These are phyloP conservation scores for Neoaliturus tenellus DNA, from an alignment of 2,888 invertebrate species.

Conservation along the genomic window DNA sequence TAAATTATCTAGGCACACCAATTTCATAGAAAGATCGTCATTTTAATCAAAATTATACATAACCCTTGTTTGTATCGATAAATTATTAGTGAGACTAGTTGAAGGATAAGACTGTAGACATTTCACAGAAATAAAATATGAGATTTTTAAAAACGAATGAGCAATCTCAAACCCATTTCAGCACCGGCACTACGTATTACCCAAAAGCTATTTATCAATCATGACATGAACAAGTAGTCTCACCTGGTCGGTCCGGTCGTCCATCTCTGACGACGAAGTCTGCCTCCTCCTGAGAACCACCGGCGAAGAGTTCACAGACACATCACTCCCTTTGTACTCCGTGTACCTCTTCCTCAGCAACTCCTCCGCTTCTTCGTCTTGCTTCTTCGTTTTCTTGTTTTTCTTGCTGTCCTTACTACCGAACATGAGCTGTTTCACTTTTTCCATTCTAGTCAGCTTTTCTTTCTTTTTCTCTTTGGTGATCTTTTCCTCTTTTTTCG, in stretches of 20 bases:
- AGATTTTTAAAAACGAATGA: not conserved
- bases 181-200: not conserved
- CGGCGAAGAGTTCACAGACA: slow-evolving; percentile 52
- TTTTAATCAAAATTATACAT: too few relatives aligned
- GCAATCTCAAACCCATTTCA: not conserved
- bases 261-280: slow-evolving; percentile 49
- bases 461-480: slow-evolving; percentile 52
- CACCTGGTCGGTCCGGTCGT: slow-evolving; percentile 53
- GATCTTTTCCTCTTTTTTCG: slow-evolving; percentile 30
- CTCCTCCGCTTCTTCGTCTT: slow-evolving; percentile 72
- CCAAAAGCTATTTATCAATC: not conserved
- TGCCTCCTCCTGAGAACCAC: slow-evolving; percentile 36
- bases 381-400: slow-evolving; percentile 55
- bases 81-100: too few relatives aligned
- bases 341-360: slow-evolving; percentile 75
- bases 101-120: not conserved
- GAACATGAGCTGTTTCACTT: slow-evolving; percentile 55
- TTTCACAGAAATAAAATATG: not conserved
- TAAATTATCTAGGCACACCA: too few relatives aligned
- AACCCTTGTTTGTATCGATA: too few relatives aligned
- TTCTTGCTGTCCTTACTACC: slow-evolving; percentile 51
- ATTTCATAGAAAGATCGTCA: too few relatives aligned
- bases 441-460: slow-evolving; percentile 54
- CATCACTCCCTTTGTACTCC: slow-evolving; percentile 75
- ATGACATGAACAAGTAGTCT: not conserved